phyloP scores from a whole-genome alignment of 2,797 vertebrate species.

The Artibeus jamaicensis region DNA sequence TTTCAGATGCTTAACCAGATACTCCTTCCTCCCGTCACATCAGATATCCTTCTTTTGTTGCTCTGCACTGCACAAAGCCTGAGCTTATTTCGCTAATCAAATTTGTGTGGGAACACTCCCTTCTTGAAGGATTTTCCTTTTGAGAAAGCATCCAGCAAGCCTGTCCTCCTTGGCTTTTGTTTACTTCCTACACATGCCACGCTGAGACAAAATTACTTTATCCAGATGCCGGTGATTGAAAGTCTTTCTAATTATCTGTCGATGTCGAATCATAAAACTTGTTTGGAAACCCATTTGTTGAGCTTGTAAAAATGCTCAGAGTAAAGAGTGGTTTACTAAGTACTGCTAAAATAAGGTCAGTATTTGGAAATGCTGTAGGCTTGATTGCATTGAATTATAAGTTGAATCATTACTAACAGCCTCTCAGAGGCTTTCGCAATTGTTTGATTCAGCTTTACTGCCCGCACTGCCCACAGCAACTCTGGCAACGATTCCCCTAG shows the following conservation, averaged over 20 bases:
- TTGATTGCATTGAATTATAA: constrained; percentile 82
- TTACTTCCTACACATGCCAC: constrained; percentile 46
- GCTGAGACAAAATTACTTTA: constrained; percentile 63
- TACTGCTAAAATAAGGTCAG: constrained; percentile 63
- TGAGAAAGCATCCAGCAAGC: constrained; percentile 67
- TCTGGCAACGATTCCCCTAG: constrained; percentile 84
- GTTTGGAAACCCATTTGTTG: constrained; percentile 62
- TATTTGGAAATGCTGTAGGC: constrained; percentile 79
- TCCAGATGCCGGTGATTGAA: constrained; percentile 51
- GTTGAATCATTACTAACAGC: constrained; percentile 83
- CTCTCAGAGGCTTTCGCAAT: constrained; percentile 83
- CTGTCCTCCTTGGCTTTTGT: constrained; percentile 58
- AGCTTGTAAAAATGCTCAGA: constrained; percentile 59
- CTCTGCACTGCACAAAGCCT: not conserved
- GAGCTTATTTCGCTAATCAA: constrained; percentile 32
- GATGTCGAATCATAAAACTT: constrained; percentile 53
- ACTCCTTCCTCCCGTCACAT: not conserved
- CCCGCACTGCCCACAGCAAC: constrained; percentile 82
- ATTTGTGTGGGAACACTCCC: not conserved
- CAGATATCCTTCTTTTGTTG: not conserved
- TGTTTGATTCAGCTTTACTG: constrained; percentile 85
- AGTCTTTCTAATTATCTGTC: constrained; percentile 62
- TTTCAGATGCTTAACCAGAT: constrained; percentile 4
- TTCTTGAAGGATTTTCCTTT: constrained; percentile 69
- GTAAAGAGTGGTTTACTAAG: constrained; percentile 58